Percentiles rank a stretch among this genome's conserved stretches.
These are phyloP conservation scores for Gymnodraco acuticeps DNA, from an alignment of 2,797 vertebrate genomes.

Conservation along the genomic window DNA sequence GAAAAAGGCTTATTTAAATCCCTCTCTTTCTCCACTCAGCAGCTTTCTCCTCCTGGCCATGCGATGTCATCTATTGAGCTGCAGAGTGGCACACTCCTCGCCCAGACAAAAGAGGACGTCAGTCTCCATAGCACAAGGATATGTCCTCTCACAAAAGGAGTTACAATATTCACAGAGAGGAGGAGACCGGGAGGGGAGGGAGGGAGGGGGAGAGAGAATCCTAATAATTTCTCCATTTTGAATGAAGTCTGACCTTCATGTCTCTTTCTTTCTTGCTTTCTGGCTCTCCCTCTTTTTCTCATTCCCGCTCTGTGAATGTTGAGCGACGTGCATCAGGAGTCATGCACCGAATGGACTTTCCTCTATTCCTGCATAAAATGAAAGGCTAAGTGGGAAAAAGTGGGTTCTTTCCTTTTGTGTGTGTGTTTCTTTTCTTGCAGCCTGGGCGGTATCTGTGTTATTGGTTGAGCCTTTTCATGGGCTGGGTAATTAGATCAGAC, in stretches of 20 bases:
- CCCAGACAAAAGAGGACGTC: slow-evolving; percentile 69
- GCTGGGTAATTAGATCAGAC: slow-evolving; percentile 81
- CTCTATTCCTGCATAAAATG: slow-evolving; percentile 51
- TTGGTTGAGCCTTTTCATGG: slow-evolving; percentile 75
- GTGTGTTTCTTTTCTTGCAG: slow-evolving; percentile 32
- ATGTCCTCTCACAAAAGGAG: slow-evolving; percentile 74
- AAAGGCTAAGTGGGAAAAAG: slow-evolving; percentile 36
- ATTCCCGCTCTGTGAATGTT: slow-evolving; percentile 53
- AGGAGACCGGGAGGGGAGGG: neutral
- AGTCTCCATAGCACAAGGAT: slow-evolving; percentile 72
- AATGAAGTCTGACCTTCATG: slow-evolving; percentile 81
- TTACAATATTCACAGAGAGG: slow-evolving; percentile 60
- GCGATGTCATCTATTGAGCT: slow-evolving; percentile 68
- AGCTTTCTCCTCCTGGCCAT: slow-evolving; percentile 67
- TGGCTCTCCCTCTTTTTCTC: slow-evolving; percentile 34
- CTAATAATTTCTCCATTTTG: slow-evolving; percentile 79
- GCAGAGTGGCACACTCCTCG: slow-evolving; percentile 58
- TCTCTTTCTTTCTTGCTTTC: slow-evolving; percentile 58
- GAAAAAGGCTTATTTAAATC: slow-evolving; percentile 63
- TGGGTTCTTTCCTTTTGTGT: slow-evolving; percentile 10
- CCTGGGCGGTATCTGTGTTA: slow-evolving; percentile 62
- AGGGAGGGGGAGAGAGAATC: slow-evolving; percentile 50
- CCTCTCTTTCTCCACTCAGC: slow-evolving; percentile 59
- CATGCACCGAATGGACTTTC: slow-evolving; percentile 26
- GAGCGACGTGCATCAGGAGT: slow-evolving; percentile 47